Evolutionary conservation across 2,888 invertebrate species (phyloP), one percentile per base, ranked within the genome.

Genomic region (Mythimna loreyi): DNA sequence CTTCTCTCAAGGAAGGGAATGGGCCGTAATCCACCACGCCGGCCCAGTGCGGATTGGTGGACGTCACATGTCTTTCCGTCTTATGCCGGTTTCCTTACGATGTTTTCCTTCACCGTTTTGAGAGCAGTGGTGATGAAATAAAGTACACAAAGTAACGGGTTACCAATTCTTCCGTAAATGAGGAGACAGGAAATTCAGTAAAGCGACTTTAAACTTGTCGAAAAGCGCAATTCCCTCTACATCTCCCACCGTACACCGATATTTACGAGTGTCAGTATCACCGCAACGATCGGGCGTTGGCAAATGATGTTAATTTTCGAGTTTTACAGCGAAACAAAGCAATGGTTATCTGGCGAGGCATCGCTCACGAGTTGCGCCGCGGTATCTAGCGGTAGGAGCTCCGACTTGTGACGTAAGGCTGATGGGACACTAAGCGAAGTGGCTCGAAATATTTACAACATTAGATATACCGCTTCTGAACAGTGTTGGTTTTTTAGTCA

Each of bases 261-360:
- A 68, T 81, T 83, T 84, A 81, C 83, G 81, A 87, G 90, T 87
- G 89, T 88, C 80, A 75, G 87, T 94, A 94, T 94, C 94, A 85
- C 84, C 83, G 76, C 78, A 83, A 83, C 91, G 89, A 94, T 94
- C 94, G 92, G 90, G 90, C 93, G 93, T 94, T 94, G 94, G 94
- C 95, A 94, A 94, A 95, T 95, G 94, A 94, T 94, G 95, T 94
- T 95, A 95, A 95, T 94, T 95, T 95, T 94, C 92, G 91, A 93
- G 93, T 93, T 93, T 94, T 93, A 93, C 94, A 94, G 91, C 93
- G 94, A 94, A 94, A 94, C 94, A 93, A 94, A 93, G 94, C 95
- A 90, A 91, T 90, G 90, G 91, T 89, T 95, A 95, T 95, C 95
- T 90, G 80, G 77, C 72, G 86, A 89, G 83, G 89, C 91, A 94